Conservation (phyloP, 2,888 invertebrate genomes). For the Monoplex corrugatus region DNA sequence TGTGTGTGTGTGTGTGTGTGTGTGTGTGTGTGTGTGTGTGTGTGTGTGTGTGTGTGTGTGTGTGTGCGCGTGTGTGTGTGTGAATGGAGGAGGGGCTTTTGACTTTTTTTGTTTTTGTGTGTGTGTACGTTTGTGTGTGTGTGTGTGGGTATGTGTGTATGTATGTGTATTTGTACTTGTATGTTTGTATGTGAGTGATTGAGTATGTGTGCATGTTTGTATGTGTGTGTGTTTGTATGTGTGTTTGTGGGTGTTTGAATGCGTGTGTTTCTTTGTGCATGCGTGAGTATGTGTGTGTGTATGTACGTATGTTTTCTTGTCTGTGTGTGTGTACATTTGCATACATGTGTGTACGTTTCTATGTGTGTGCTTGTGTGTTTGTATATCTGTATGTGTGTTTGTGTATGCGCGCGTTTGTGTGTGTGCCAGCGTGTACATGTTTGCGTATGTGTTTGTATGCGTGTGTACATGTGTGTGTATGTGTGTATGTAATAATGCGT, state of each 20-base stretch:
- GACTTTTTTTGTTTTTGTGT: background rate
- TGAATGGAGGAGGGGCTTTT: background rate
- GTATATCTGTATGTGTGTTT: conserved; percentile 6
- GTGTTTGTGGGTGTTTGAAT: background rate
- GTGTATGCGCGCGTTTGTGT: no score
- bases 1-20: no score
- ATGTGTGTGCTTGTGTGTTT: no score
- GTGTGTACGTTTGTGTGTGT: background rate
- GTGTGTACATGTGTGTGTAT: conserved; percentile 10
- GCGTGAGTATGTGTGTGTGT: no score
- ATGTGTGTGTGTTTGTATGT: background rate
- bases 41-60: background rate
- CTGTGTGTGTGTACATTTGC: no score
- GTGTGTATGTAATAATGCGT: background rate
- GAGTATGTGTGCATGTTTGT: background rate
- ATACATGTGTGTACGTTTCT: no score
- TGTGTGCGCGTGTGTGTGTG: background rate
- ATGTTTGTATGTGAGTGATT: background rate
- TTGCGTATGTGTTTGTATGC: background rate
- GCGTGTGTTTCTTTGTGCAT: no score
- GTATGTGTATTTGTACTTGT: background rate
- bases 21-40: background rate
- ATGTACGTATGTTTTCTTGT: no score
- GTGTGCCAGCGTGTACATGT: no score
- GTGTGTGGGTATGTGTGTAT: background rate